Percentiles rank a stretch among this genome's conserved stretches.
These are phyloP conservation scores for Pachydiplax longipennis DNA, from an alignment of 2,888 invertebrate species.

Conservation along the genomic window DNA sequence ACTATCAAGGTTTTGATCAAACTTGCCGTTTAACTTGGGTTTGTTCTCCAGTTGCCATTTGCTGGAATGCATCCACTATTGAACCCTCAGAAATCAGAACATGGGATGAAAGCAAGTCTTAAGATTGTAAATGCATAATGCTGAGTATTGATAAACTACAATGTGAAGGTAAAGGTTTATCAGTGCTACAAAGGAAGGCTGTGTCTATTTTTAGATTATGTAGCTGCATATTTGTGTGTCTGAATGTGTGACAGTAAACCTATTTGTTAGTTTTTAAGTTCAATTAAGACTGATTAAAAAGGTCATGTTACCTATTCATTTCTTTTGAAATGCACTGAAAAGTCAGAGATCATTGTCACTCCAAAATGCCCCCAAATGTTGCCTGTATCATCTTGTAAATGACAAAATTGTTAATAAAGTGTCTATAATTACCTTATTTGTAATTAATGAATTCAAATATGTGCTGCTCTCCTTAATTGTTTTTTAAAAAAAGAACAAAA, in stretches of 20 bases:
- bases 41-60: background rate
- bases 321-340: conserved; percentile 25
- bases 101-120: background rate
- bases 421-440: background rate
- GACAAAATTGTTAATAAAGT: conserved; percentile 30
- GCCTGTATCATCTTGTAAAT: conserved; percentile 22
- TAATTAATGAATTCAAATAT: too few species aligned
- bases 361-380: background rate
- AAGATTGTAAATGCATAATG: background rate
- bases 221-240: conserved; percentile 24
- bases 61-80: background rate
- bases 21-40: background rate
- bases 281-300: conserved; percentile 31
- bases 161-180: background rate
- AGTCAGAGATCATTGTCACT: conserved; percentile 17
- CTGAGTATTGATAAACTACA: background rate
- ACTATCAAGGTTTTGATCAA: background rate
- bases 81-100: background rate
- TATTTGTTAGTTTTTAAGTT: conserved; percentile 8
- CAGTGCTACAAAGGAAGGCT: conserved; percentile 17
- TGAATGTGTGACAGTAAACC: conserved; percentile 13
- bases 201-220: conserved; percentile 18
- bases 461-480: too few species aligned
- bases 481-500: too few species aligned
- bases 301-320: conserved; percentile 40